phyloP scores from a whole-genome alignment of 2,797 vertebrate genomes.

The Pygocentrus nattereri region DNA sequence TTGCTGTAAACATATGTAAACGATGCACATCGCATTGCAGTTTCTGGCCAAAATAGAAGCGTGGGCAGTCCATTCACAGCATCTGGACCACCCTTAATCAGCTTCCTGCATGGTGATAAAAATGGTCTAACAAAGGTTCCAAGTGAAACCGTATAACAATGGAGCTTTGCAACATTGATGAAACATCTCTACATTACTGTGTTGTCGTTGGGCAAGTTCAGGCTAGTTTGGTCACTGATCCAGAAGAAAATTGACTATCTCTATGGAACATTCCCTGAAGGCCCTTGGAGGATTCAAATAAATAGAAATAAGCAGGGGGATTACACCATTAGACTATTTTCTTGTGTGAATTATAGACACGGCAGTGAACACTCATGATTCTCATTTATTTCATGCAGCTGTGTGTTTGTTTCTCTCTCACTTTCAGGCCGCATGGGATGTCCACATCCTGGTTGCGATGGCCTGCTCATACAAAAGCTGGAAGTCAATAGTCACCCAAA shows the following conservation, averaged over 20 bases:
- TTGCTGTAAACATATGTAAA: no score
- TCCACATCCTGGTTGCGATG: slow-evolving; percentile 93
- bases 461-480: slow-evolving; percentile 78
- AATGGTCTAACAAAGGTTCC: no score
- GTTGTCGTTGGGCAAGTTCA: neutral
- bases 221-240: neutral
- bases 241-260: neutral
- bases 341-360: neutral
- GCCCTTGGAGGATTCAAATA: neutral
- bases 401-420: slow-evolving; percentile 48
- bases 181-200: no score
- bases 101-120: no score
- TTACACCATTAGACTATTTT: neutral
- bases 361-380: neutral
- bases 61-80: no score
- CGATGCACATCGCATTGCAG: no score
- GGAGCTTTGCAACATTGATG: no score
- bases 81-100: no score
- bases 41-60: no score
- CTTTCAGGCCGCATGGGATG: slow-evolving; percentile 93
- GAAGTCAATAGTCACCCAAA: no score
- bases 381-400: slow-evolving; percentile 20
- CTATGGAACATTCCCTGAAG: neutral
- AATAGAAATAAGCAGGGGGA: neutral
- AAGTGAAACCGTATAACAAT: no score